Base-by-base conservation (phyloP, 2,888 invertebrate genomes). In the Folsomia manolachei region DNA sequence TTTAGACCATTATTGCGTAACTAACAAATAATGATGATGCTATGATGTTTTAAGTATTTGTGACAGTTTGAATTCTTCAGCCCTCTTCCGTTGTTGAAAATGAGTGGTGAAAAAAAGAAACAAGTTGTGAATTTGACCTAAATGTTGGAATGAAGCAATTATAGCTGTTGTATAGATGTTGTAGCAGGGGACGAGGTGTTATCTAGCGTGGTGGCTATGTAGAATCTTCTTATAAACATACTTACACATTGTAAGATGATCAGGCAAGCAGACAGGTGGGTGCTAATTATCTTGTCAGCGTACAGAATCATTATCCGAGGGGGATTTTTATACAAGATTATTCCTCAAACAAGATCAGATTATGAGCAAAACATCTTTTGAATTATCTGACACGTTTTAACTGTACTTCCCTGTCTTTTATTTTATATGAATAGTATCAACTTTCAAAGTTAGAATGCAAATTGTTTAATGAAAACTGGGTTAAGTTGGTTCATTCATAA, bases 251-350 rank as follows among this genome's bases (percentile, higher is more conserved):
- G n/a, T n/a, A n/a, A 24, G 62, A 24, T 19, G 62, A 62, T 62
- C 23, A 62, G 62, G 39, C 14, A 19, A 18, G 21, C 27, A 65
- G 67, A 73, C 60, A 51, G 66, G 63, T 26, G 27, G 27, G 69
- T 74, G 74, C 66, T 74, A 74, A 74, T 74, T 71, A 74, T 71
- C 71, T 71, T 74, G 71, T 74, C 74, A 74, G 60, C 69, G 71
- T 71, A 14, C 19, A 56, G 18, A 19, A 19, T 56, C 56, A 56
- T n/a, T n/a, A n/a, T 56, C 19, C 56, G 56, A 56, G 56, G 39
- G 63, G 53, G 51, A 53, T 26, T 51, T 51, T 27, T 51, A 63
- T 70, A 25, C 63, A 25, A 63, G 39, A 64, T 64, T 11, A 51
- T 23, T 66, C 2, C 14, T 19, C 21, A 52, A 56, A 56, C 68